These are phyloP conservation scores for Limnephilus rhombicus DNA, from an alignment of 2,888 invertebrate species.

Conservation along the genomic window DNA sequence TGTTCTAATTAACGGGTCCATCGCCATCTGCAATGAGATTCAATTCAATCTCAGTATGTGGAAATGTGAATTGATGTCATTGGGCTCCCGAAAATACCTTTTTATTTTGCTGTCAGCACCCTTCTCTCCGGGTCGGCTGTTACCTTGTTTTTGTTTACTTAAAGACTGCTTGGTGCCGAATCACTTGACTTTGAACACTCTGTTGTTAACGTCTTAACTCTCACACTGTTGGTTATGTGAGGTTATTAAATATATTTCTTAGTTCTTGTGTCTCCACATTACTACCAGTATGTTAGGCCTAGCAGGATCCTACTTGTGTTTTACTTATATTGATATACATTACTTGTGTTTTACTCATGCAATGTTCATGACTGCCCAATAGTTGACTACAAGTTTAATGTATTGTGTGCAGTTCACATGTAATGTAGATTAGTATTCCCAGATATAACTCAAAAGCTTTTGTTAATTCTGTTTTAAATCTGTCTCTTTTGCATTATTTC, in stretches of 20 bases:
- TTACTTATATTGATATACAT: neutral
- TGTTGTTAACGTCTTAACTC: neutral
- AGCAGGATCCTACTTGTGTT: too few species aligned
- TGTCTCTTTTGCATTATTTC: neutral
- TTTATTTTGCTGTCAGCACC: neutral
- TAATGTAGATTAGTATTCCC: neutral
- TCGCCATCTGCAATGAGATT: too few species aligned
- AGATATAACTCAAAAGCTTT: neutral
- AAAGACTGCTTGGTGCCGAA: neutral
- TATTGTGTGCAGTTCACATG: neutral
- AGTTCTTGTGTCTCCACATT: neutral
- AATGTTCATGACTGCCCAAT: neutral
- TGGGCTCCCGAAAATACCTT: neutral
- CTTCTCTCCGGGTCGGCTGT: neutral
- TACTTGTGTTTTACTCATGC: neutral
- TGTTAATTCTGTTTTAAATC: neutral
- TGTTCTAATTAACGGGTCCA: neutral
- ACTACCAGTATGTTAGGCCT: neutral
- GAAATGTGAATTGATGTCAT: too few species aligned
- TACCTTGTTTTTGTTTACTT: neutral
- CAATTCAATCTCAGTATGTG: too few species aligned
- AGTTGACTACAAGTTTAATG: neutral
- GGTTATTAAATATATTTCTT: neutral
- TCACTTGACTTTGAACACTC: neutral
- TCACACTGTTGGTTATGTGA: neutral